phyloP scores from a whole-genome alignment of 2,113 vertebrate genomes.

The Actenoides hombroni region DNA sequence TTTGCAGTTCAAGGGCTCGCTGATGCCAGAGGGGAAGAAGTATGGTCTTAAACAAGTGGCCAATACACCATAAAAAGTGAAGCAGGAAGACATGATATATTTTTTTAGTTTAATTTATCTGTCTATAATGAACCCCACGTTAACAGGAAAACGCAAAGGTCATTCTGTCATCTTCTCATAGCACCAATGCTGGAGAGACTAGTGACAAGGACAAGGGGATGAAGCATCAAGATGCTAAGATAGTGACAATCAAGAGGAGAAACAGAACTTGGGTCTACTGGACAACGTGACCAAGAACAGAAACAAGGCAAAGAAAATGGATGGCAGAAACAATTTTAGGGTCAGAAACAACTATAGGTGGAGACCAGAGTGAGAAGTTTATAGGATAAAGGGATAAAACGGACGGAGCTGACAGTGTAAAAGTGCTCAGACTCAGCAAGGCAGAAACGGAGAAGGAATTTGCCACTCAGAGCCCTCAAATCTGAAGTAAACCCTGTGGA shows the following conservation, averaged over 20 bases:
- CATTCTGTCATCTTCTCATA: neutral
- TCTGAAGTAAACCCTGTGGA: neutral
- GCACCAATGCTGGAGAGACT: neutral
- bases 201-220: neutral
- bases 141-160: neutral
- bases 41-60: neutral
- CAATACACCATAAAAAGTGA: neutral
- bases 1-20: neutral
- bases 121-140: neutral
- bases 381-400: neutral
- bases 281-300: neutral
- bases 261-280: neutral
- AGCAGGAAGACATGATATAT: neutral
- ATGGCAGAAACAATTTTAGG: neutral
- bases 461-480: neutral
- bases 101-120: neutral
- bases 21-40: accelerated
- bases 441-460: neutral
- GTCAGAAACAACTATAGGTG: neutral
- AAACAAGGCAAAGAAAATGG: neutral
- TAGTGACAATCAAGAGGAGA: accelerated
- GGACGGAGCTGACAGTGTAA: neutral
- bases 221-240: neutral
- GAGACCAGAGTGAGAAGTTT: neutral
- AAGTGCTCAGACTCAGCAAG: neutral